Evolutionary conservation across 92 coral and sea anemone species (phyloP).

Genomic region (Montipora capitata): DNA sequence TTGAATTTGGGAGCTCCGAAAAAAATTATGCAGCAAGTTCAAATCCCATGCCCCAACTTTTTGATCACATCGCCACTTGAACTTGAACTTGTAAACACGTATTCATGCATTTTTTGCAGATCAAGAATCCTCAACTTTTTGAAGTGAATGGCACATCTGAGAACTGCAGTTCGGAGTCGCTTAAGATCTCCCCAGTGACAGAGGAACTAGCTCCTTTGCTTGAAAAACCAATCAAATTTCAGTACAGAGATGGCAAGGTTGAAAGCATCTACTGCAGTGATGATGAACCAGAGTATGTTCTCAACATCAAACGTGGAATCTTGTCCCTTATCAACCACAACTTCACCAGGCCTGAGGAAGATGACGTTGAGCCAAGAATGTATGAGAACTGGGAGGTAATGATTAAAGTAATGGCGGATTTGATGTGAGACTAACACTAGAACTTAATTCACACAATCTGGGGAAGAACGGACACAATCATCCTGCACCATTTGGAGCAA

Average conservation of each 20-base stretch:
- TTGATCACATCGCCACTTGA: no score
- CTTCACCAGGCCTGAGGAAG: slow-evolving; percentile 28
- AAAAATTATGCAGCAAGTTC: no score
- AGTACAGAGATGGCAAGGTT: slow-evolving; percentile 28
- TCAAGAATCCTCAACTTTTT: slow-evolving; percentile 32
- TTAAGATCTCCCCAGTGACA: slow-evolving; percentile 33
- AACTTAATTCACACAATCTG: no score
- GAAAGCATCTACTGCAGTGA: slow-evolving; percentile 19
- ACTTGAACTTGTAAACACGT: no score
- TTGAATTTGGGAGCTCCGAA: no score
- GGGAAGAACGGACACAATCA: no score
- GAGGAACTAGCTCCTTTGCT: slow-evolving; percentile 33
- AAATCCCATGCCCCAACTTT: no score
- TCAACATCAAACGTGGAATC: slow-evolving; percentile 50
- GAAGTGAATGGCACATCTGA: slow-evolving; percentile 42
- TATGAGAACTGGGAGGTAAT: slow-evolving; percentile 57
- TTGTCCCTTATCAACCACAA: slow-evolving; percentile 32
- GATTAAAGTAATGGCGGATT: no score
- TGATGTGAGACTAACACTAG: no score
- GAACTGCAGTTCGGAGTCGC: slow-evolving; percentile 1
- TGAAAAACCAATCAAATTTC: slow-evolving; percentile 36
- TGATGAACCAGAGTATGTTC: slow-evolving; percentile 28
- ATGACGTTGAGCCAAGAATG: slow-evolving; percentile 21
- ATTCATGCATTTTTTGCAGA: not conserved
- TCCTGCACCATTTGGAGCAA: no score